A percentile compares a stretch with the other conserved stretches of the same genome.
These are phyloP conservation scores for Plecturocebus donacophilus DNA, from an alignment of 2,113 vertebrate species.

Conservation along the genomic window DNA sequence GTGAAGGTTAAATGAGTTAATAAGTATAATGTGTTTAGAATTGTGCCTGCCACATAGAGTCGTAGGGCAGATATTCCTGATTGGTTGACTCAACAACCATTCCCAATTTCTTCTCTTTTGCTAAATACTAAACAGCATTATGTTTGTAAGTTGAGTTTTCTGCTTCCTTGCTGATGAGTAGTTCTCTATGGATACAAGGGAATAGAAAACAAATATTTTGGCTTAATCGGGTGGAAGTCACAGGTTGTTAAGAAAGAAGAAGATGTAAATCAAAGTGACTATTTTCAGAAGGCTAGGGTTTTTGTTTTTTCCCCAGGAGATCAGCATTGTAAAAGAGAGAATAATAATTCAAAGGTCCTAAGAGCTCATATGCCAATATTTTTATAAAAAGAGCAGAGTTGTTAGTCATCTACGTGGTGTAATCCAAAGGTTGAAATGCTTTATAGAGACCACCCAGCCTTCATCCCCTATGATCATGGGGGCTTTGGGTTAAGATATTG, in stretches of 20 bases:
- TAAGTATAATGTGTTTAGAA: not conserved
- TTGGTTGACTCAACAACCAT: not conserved
- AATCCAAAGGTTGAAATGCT: not conserved
- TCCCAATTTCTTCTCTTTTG: not conserved
- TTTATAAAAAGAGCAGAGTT: not conserved
- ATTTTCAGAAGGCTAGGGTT: not conserved
- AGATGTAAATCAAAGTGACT: not conserved
- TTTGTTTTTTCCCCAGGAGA: not conserved
- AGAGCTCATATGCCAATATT: not conserved
- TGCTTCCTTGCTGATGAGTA: slow-evolving; percentile 5
- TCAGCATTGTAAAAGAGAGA: slow-evolving; percentile 14
- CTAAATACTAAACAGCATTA: not conserved
- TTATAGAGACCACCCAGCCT: not conserved
- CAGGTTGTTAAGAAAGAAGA: slow-evolving; percentile 25
- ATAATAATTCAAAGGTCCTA: not conserved
- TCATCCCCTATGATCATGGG: not conserved
- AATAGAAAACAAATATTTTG: slow-evolving; percentile 28
- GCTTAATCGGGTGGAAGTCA: not conserved
- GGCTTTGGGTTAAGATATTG: not conserved
- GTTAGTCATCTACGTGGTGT: not conserved
- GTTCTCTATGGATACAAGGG: not conserved
- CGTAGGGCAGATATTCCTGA: not conserved
- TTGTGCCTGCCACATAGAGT: not conserved
- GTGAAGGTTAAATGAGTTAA: not conserved
- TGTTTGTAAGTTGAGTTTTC: not conserved